phyloP scores from a whole-genome alignment of 2,888 invertebrate genomes.

The Agriotes lineatus region DNA sequence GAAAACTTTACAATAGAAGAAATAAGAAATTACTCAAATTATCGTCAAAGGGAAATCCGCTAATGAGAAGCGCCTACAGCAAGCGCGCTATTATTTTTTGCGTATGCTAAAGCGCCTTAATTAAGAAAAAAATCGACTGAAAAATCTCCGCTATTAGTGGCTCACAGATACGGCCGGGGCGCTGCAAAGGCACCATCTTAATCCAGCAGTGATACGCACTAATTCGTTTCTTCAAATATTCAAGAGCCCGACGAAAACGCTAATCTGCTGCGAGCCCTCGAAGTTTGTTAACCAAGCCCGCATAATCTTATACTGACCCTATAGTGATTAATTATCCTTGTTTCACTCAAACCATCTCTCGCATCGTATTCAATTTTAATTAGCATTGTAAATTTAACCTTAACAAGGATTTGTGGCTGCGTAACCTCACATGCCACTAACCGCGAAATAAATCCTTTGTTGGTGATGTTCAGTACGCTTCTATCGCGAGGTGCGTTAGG shows the following conservation, averaged over 20 bases:
- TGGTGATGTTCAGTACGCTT: constrained; percentile 18
- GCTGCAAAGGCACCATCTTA: background rate
- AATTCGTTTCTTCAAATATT: constrained; percentile 6
- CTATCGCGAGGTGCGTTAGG: background rate
- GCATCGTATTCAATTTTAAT: constrained; percentile 52
- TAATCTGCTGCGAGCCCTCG: constrained; percentile 20
- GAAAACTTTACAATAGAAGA: constrained; percentile 5
- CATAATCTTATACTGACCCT: constrained; percentile 42
- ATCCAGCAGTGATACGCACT: background rate
- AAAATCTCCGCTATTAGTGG: background rate
- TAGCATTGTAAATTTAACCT: constrained; percentile 53
- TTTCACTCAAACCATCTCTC: constrained; percentile 38
- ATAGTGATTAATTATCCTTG: constrained; percentile 44
- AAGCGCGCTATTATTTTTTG: too few species aligned
- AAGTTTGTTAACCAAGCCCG: constrained; percentile 28
- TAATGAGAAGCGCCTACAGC: background rate
- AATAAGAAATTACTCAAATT: constrained; percentile 2
- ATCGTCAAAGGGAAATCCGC: background rate
- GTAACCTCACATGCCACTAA: constrained; percentile 43
- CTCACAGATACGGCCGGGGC: background rate
- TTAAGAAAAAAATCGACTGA: background rate
- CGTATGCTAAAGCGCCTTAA: constrained; percentile 1
- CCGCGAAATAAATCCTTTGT: constrained; percentile 35
- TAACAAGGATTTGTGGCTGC: constrained; percentile 52
- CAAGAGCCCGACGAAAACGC: constrained; percentile 16